Percentiles rank a stretch among this genome's conserved stretches.
These are phyloP conservation scores for Arrhamphus sclerolepis DNA, from an alignment of 2,797 vertebrate species.

Conservation along the genomic window DNA sequence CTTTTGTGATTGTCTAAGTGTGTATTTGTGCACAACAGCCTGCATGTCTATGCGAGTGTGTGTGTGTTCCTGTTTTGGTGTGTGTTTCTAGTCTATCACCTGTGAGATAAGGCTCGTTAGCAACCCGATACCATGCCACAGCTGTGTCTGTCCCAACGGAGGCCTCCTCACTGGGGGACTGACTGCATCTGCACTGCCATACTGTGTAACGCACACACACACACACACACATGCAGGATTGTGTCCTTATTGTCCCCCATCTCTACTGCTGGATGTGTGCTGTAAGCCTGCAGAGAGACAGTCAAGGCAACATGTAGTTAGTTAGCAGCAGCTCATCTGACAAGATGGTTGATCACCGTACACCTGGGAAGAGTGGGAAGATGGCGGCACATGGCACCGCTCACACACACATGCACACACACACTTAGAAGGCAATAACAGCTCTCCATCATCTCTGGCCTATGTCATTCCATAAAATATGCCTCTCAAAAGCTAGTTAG, in stretches of 20 bases:
- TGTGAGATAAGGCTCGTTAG: conserved; percentile 79
- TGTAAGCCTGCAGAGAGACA: conserved; percentile 40
- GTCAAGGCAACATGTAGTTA: conserved; percentile 39
- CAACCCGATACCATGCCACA: conserved; percentile 74
- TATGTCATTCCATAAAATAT: conserved; percentile 58
- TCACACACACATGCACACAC: conserved; percentile 3
- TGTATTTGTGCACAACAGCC: conserved; percentile 5
- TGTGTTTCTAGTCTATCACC: conserved; percentile 41
- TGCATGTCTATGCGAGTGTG: not conserved
- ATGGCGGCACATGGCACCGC: conserved; percentile 44
- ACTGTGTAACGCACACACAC: conserved; percentile 53
- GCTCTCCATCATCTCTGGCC: conserved; percentile 63
- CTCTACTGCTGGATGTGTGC: conserved; percentile 35
- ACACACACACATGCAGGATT: conserved; percentile 15
- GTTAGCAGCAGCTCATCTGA: conserved; percentile 57
- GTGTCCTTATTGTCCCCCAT: conserved; percentile 31
- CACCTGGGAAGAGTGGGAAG: conserved; percentile 57
- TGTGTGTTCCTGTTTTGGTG: conserved; percentile 1
- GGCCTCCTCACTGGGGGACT: conserved; percentile 64
- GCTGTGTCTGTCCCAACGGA: conserved; percentile 74
- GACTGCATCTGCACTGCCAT: conserved; percentile 68
- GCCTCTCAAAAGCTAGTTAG: conserved; percentile 66
- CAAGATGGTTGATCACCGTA: conserved; percentile 61
- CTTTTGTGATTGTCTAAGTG: conserved; percentile 22
- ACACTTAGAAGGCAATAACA: conserved; percentile 46